Evolutionary conservation across 2,113 vertebrate genomes (phyloP), one percentile per base, ranked within the genome.

Genomic region (Callithrix jacchus): DNA sequence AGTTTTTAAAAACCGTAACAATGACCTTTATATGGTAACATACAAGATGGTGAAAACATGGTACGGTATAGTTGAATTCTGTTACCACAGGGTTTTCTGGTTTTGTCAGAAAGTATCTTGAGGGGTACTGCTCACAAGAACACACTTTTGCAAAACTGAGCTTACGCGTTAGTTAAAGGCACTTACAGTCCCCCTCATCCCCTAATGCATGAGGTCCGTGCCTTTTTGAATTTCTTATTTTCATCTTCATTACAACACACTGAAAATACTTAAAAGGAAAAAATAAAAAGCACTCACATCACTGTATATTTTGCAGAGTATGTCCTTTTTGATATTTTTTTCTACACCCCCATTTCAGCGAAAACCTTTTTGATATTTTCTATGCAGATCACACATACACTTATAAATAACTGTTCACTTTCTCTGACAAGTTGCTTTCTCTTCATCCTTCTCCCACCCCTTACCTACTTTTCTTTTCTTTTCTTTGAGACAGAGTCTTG

Each of bases 261-360:
- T 89, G 70, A 76, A 93, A 94, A 89, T n/a, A 83, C 16, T 61
- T 35, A 73, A 74, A 91, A 94, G 49, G 47, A 40, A 40, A 47
- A n/a, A 56, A 17, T 13, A 32, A 87, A 83, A 93, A 82, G 16
- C 8, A 83, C 20, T 73, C 88, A 66, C 8, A 89, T 32, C 52
- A 77, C 58, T 61, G 10, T 76, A 20, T 23, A 1, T 35, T 58
- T 85, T 37, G 27, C 77, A 12, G 27, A 18, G 0, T 70, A 23
- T 20, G 23, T 70, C 27, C 6, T 30, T 94, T 66, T 81, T 64
- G 61, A 6, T 64, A 64, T 64, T 64, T 64, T 64, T 64, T 64
- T 30, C 61, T 64, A 64, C 27, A 64, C 12, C 58, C 58, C 11
- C 27, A 64, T 64, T 64, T 64, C 61, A 64, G 12, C 61, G 6